Base-by-base conservation (phyloP, 1,140 invertebrate species). In the Helicoverpa zea region DNA sequence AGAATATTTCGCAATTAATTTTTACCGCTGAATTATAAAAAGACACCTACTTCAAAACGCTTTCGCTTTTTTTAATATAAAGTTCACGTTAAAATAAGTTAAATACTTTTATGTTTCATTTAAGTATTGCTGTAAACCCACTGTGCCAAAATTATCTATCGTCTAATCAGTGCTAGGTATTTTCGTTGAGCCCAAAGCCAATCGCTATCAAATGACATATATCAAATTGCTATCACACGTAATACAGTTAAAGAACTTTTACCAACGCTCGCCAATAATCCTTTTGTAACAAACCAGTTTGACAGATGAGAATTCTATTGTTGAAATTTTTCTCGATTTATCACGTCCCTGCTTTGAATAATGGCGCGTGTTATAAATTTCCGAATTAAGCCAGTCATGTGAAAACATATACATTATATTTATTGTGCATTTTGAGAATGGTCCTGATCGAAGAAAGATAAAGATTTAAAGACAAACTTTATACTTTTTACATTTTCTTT, bases 221-320 rank as follows among this genome's bases (percentile, higher is more conserved):
- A 76, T 43, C 49, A 29, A 61, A 61, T 79, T 54, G 43, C 81
- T 30, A 81, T 84, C 23, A 84, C 73, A 87, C 83, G 78, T 82
- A 86, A 86, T 83, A 63, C 16, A 30, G 13, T 11, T 52, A 54
- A 79, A 70, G 81, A 87, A 73, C 84, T 85, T 80, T 84, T 29
- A 80, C 68, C 74, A 59, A 47, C 73, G 74, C 51, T 76, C 68
- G 70, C 79, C 85, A 85, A 86, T 89, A 89, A 89, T 89, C 86
- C 86, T 78, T 84, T 80, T 83, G 84, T 89, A 86, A 86, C 87
- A 85, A 88, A 86, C 73, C 81, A 77, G 83, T 84, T 84, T 86
- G 83, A 87, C 83, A 84, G 84, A 87, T 84, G 85, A 77, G 79
- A 63, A 88, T 84, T 88, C 81, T 83, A 81, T 82, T 83, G 81